These are phyloP conservation scores for Polietes domitor DNA, from an alignment of 2,888 invertebrate species.

Conservation along the genomic window DNA sequence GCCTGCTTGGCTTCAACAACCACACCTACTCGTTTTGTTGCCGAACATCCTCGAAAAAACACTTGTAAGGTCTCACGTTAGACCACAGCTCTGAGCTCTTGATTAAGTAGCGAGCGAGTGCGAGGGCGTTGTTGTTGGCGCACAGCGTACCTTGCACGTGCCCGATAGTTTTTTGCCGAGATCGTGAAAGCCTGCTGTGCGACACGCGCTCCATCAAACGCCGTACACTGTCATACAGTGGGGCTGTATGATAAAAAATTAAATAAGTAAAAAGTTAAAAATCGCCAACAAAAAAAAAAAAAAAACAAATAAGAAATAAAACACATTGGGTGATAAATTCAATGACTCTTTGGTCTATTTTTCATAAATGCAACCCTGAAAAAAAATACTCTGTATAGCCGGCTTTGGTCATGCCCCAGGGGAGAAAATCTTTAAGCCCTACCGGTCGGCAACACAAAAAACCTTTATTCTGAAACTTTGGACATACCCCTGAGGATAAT, in stretches of 20 bases:
- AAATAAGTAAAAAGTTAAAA: no score
- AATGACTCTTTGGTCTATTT: no score
- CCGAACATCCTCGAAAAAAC: slow-evolving; percentile 39
- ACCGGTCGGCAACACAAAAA: no score
- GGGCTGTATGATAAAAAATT: not conserved
- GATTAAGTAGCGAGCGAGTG: slow-evolving; percentile 55
- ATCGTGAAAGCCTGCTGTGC: slow-evolving; percentile 52
- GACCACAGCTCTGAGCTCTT: slow-evolving; percentile 41
- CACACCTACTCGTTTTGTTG: slow-evolving; percentile 56
- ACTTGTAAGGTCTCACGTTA: slow-evolving; percentile 59
- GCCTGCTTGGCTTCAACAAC: not conserved
- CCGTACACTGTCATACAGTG: slow-evolving; percentile 22
- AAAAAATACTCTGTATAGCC: no score
- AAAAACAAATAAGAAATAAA: no score
- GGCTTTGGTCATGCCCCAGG: no score
- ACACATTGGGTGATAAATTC: no score
- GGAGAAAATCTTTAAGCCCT: no score
- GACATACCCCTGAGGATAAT: no score
- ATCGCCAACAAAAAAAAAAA: no score
- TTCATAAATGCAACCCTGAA: no score
- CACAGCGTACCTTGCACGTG: slow-evolving; percentile 59
- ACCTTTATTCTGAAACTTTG: no score
- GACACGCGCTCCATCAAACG: slow-evolving; percentile 61
- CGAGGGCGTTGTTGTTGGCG: slow-evolving; percentile 9
- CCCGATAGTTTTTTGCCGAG: not conserved